Evolutionary conservation across 2,797 vertebrate species (phyloP), one percentile per base, ranked within the genome.

Genomic region (Luscinia luscinia): DNA sequence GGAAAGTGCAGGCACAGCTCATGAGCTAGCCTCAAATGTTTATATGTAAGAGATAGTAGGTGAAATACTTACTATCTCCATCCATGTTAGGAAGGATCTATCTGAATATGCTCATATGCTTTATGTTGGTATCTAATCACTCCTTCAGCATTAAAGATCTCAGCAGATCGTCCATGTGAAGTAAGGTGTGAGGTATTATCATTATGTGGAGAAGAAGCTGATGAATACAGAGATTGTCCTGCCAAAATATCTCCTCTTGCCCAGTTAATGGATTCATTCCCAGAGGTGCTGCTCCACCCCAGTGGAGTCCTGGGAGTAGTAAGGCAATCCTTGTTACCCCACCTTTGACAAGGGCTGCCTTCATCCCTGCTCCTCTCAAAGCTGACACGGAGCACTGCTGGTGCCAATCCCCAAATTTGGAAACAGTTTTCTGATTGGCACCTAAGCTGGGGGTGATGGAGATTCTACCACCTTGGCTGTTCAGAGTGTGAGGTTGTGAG

Each of bases 1-100:
- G 90, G 78, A 95, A 96, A 96, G 69, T 62, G 58, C 82, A 93
- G 81, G 92, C 87, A 68, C 61, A 85, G 72, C 78, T 90, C 69
- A 43, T 51, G 84, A 91, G 70, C 68, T 61, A 58, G 26, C 26
- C 61, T 58, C 40, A 40, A 67, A 74, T 82, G 38, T 83, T 93
- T 90, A 67, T 32, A 43, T 0, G 1, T 45, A 67, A 57, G 72
- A 95, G 90, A 92, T 64, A 92, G 15, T 9, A 78, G 86, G 41
- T 79, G 59, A 90, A 95, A 76, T 84, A 84, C 79, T 79, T 79
- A 40, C 40, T 36, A n/a, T 92, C 77, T 89, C 45, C 48, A 84
- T 24, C 41, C 5, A 41, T 20, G 21, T 59, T 67, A 66, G 26
- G 77, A 86, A 80, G 61, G 24, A 28, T 91, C 59, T 63, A 28